Conservation (phyloP, 2,888 invertebrate genomes). For the Chironomus riparius region DNA sequence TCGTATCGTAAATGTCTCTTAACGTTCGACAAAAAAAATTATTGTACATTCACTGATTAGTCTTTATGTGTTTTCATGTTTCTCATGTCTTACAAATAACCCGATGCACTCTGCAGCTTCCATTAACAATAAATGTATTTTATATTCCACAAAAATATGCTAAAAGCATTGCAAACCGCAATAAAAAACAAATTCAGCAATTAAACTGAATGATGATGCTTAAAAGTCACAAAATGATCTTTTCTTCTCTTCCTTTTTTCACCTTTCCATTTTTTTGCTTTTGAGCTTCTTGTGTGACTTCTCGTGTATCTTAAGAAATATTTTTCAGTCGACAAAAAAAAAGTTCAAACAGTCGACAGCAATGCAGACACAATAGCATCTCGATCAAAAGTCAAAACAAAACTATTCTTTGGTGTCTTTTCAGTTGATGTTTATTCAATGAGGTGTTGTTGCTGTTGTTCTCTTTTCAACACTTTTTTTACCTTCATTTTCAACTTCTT, state of each 20-base stretch:
- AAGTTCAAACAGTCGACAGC: neutral
- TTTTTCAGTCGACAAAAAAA: neutral
- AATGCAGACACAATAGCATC: neutral
- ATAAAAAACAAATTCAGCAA: slow-evolving; percentile 12
- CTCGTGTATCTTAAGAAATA: neutral
- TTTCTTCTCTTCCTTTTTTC: neutral
- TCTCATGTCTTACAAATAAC: neutral
- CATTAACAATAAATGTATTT: neutral
- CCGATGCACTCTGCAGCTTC: neutral
- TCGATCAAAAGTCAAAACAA: slow-evolving; percentile 26
- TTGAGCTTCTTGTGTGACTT: neutral
- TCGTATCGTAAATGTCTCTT: neutral
- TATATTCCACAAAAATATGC: neutral
- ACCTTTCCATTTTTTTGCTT: neutral
- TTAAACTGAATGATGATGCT: slow-evolving; percentile 12
- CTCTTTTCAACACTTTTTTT: neutral
- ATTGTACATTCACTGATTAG: too few relatives aligned
- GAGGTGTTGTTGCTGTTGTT: neutral
- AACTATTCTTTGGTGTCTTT: slow-evolving; percentile 17
- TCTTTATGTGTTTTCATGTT: too few relatives aligned
- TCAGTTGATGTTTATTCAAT: neutral
- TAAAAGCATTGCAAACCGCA: neutral
- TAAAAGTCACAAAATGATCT: slow-evolving; percentile 5
- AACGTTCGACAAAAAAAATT: too few relatives aligned
- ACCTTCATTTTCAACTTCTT: too few relatives aligned